phyloP scores from a whole-genome alignment of 2,888 invertebrate species.

The Watsonalla cultraria region DNA sequence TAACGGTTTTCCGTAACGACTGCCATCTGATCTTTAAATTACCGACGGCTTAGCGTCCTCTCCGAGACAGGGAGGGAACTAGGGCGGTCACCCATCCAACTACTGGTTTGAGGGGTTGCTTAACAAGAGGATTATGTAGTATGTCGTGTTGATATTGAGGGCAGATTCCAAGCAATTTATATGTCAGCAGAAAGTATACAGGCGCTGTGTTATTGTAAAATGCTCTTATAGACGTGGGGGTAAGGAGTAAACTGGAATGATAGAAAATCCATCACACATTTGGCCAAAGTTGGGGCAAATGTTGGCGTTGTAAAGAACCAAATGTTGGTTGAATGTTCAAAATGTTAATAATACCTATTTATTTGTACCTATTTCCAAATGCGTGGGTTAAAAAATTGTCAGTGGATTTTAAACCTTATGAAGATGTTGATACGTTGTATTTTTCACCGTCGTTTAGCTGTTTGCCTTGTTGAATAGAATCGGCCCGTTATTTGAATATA shows the following conservation, averaged over 20 bases:
- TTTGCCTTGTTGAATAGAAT: not conserved
- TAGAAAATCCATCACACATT: not conserved
- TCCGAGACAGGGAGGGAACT: no score
- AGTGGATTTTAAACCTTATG: not conserved
- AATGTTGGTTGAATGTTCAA: not conserved
- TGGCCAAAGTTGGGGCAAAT: not conserved
- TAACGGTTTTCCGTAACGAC: no score
- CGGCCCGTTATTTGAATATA: not conserved
- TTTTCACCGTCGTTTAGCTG: not conserved
- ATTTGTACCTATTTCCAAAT: not conserved
- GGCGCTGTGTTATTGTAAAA: no score
- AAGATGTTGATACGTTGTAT: not conserved
- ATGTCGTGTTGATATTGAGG: no score
- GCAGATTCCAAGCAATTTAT: no score
- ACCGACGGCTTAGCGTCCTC: no score
- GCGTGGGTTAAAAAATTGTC: not conserved
- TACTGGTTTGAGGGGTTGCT: no score
- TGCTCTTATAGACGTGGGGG: no score
- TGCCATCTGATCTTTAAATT: no score
- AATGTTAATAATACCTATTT: not conserved
- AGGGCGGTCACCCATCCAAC: no score
- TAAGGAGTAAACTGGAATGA: not conserved
- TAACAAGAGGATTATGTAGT: no score
- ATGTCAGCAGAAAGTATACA: no score
- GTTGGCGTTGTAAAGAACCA: not conserved